A percentile compares a stretch with the other conserved stretches of the same genome.
These are phyloP conservation scores for Spatula clypeata DNA, from an alignment of 2,797 vertebrate genomes.

Conservation along the genomic window DNA sequence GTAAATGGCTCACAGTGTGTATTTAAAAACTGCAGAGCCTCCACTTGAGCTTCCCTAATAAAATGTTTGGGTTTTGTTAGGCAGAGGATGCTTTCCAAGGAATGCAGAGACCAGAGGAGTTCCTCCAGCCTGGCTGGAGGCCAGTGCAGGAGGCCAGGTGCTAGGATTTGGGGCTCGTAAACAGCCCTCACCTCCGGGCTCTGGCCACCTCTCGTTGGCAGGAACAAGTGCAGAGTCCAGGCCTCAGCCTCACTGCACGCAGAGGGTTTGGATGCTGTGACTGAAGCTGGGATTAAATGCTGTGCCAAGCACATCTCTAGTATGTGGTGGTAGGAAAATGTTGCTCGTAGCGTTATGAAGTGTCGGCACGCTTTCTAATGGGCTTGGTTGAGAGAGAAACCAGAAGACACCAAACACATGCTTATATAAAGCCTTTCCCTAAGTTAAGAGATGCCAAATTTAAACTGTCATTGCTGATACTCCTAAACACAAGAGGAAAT, in stretches of 20 bases:
- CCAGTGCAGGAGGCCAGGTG: conserved; percentile 5
- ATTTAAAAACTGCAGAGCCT: conserved; percentile 10
- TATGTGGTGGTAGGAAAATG: neutral
- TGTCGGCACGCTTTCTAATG: conserved; percentile 5
- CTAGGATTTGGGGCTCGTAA: neutral
- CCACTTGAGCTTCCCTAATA: neutral
- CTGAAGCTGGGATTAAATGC: neutral
- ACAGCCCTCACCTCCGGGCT: neutral
- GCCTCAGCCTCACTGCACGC: fast-evolving
- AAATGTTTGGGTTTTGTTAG: neutral
- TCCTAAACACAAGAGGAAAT: neutral
- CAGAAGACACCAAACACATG: neutral
- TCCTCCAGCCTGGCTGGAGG: neutral
- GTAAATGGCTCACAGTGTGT: neutral
- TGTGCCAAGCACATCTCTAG: neutral
- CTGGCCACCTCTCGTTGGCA: neutral
- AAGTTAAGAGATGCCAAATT: neutral
- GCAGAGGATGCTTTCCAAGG: conserved; percentile 6
- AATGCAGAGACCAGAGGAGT: neutral
- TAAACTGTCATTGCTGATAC: conserved; percentile 10
- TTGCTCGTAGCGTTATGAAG: conserved; percentile 30
- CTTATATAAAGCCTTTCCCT: conserved; percentile 1
- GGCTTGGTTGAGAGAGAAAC: conserved; percentile 43
- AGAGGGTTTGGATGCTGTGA: neutral
- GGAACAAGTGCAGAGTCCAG: neutral